These are phyloP conservation scores for Hypothenemus hampei DNA, from an alignment of 1,140 invertebrate genomes.

Conservation along the genomic window DNA sequence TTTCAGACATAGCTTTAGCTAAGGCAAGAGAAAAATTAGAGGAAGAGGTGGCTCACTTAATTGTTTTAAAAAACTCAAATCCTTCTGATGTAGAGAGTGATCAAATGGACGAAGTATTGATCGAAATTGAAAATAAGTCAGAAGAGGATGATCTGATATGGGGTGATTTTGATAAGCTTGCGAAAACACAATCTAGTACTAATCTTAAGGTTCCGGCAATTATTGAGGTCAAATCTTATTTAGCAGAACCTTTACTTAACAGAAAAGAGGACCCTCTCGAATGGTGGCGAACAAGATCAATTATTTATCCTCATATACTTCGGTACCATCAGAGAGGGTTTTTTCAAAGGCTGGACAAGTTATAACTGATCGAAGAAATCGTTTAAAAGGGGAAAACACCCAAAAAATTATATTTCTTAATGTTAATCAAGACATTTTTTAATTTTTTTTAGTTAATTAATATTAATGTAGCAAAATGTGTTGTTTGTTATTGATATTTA, in stretches of 20 bases:
- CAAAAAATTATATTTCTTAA: conserved; percentile 38
- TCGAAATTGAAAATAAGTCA: neutral
- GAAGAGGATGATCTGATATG: conserved; percentile 7
- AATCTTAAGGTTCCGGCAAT: conserved; percentile 1
- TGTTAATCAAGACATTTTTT: too few relatives aligned
- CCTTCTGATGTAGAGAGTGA: too few relatives aligned
- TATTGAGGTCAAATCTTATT: conserved; percentile 4
- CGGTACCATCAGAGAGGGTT: conserved; percentile 44
- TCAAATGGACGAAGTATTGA: too few relatives aligned
- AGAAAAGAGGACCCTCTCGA: conserved; percentile 27
- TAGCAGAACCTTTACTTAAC: neutral
- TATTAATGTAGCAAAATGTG: too few relatives aligned
- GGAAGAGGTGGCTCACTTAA: conserved; percentile 1
- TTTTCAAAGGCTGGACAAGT: conserved; percentile 44
- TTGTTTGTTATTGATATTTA: too few relatives aligned
- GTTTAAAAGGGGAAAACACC: conserved; percentile 34
- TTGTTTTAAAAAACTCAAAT: conserved; percentile 1
- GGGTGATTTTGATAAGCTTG: conserved; percentile 11
- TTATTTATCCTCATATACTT: conserved; percentile 38
- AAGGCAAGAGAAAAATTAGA: conserved; percentile 4
- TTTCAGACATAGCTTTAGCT: neutral
- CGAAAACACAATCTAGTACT: neutral
- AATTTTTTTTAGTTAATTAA: too few relatives aligned
- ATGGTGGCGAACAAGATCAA: conserved; percentile 35
- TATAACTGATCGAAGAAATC: conserved; percentile 27